Percentiles rank a stretch among this genome's conserved stretches.
These are phyloP conservation scores for Chionis minor DNA, from an alignment of 2,113 vertebrate genomes.

Conservation along the genomic window DNA sequence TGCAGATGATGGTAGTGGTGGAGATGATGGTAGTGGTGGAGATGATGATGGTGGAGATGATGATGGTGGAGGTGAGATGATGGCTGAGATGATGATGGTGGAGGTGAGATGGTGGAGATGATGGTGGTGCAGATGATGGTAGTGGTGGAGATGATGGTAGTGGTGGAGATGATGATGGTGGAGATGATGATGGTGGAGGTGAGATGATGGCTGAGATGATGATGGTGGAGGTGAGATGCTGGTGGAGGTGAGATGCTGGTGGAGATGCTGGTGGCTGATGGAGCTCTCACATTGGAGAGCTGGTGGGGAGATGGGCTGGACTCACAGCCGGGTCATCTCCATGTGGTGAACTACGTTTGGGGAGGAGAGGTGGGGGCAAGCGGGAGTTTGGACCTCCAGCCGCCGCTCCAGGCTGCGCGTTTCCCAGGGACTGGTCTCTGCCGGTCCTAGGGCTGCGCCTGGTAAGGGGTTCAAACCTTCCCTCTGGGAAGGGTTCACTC, in stretches of 20 bases:
- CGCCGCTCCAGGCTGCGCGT: neutral
- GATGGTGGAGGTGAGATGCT: neutral
- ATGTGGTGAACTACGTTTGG: fast-evolving
- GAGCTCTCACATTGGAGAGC: neutral
- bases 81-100: too few relatives aligned
- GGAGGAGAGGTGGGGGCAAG: neutral
- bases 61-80: too few relatives aligned
- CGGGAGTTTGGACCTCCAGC: neutral
- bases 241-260: too few relatives aligned
- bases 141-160: too few relatives aligned
- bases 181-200: neutral
- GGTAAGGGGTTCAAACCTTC: neutral
- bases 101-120: too few relatives aligned
- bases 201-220: too few relatives aligned
- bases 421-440: neutral
- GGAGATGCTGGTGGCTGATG: neutral
- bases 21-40: neutral
- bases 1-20: neutral
- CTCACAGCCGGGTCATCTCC: neutral
- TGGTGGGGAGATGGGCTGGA: neutral
- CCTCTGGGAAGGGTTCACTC: fast-evolving
- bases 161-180: neutral
- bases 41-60: too few relatives aligned
- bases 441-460: fast-evolving
- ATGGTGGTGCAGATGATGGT: too few relatives aligned